Percentiles rank a stretch among this genome's conserved stretches.
phyloP scores from a whole-genome alignment of 2,113 vertebrate genomes.

The Saguinus midas region DNA sequence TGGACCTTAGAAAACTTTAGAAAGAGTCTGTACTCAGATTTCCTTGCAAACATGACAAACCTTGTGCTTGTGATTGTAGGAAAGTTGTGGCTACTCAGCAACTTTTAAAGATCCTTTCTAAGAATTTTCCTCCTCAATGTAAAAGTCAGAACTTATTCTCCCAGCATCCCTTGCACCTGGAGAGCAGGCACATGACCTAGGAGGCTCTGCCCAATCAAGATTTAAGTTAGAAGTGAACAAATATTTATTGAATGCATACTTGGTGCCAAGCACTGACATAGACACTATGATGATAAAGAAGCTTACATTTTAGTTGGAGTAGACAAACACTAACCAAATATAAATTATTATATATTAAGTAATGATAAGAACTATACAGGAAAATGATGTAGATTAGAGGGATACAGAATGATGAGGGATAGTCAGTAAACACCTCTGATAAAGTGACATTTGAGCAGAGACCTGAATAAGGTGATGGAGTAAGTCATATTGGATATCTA shows the following conservation, averaged over 20 bases:
- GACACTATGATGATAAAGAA: not conserved
- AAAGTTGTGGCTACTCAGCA: not conserved
- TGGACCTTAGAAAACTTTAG: not conserved
- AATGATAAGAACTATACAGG: not conserved
- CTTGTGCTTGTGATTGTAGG: no score
- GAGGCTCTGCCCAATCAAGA: not conserved
- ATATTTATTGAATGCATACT: not conserved
- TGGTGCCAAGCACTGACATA: not conserved
- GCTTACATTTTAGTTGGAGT: not conserved
- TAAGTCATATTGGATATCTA: not conserved
- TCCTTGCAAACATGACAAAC: slow-evolving; percentile 20
- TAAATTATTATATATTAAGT: not conserved
- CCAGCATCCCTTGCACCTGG: not conserved
- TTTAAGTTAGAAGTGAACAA: not conserved
- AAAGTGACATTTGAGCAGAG: not conserved
- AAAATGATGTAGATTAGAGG: not conserved
- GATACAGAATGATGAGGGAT: not conserved
- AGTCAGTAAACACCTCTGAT: not conserved
- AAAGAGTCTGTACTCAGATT: not conserved
- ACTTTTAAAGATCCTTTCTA: slow-evolving; percentile 22
- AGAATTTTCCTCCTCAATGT: not conserved
- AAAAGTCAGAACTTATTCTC: slow-evolving; percentile 42
- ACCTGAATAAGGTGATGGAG: not conserved
- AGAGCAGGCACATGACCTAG: not conserved
- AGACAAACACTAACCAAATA: not conserved